Percentiles rank a stretch among this genome's conserved stretches.
These are phyloP conservation scores for Listronotus bonariensis DNA, from an alignment of 1,140 invertebrate species.

Conservation along the genomic window DNA sequence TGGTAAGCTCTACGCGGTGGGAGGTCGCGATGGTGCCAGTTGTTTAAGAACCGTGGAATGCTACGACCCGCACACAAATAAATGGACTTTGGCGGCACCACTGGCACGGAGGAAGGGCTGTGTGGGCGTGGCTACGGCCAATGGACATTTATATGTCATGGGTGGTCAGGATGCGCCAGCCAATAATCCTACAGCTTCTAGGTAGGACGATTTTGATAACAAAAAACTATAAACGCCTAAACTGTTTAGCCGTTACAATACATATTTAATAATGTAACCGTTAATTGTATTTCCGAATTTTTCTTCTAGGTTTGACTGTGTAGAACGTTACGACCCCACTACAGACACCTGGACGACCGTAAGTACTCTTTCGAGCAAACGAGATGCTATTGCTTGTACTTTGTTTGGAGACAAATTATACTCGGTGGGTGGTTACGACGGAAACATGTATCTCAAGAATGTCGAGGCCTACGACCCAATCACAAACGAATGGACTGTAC, in stretches of 20 bases:
- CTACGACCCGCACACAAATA: slow-evolving; percentile 89
- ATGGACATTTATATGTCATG: slow-evolving; percentile 82
- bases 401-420: slow-evolving; percentile 86
- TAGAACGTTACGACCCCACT: slow-evolving; percentile 82
- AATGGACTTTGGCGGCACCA: slow-evolving; percentile 85
- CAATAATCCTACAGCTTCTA: slow-evolving; percentile 78
- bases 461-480: slow-evolving; percentile 94
- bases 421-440: slow-evolving; percentile 94
- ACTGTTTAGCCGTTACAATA: too few relatives aligned
- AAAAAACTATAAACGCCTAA: too few relatives aligned
- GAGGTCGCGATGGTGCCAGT: slow-evolving; percentile 88
- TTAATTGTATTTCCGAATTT: not conserved
- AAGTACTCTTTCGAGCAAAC: slow-evolving; percentile 80
- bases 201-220: slow-evolving; percentile 50
- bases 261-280: not conserved
- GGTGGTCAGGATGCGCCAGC: slow-evolving; percentile 90
- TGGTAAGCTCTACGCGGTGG: slow-evolving; percentile 88
- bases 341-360: slow-evolving; percentile 90
- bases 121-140: slow-evolving; percentile 81
- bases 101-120: slow-evolving; percentile 89
- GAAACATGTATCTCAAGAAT: slow-evolving; percentile 86
- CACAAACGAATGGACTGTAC: slow-evolving; percentile 82
- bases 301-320: slow-evolving; percentile 72
- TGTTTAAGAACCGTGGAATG: slow-evolving; percentile 91
- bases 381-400: slow-evolving; percentile 92